phyloP scores from a whole-genome alignment of 2,113 vertebrate species.

The Canis aureus region DNA sequence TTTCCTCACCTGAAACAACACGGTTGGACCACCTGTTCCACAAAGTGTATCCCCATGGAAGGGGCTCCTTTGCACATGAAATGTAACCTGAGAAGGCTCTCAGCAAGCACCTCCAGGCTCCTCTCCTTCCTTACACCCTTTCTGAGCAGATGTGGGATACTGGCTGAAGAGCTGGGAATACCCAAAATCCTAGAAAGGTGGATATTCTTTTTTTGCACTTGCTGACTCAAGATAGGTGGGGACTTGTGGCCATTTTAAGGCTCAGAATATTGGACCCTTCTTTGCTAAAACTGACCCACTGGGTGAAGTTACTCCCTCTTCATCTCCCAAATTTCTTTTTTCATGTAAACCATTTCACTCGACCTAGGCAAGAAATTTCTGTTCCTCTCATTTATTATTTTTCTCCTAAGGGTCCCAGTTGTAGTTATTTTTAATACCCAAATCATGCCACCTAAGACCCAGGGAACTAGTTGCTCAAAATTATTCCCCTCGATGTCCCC shows the following conservation, averaged over 20 bases:
- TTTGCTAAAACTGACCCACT: background rate
- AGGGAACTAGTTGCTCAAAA: background rate
- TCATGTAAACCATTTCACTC: background rate
- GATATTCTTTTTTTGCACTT: background rate
- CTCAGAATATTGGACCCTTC: background rate
- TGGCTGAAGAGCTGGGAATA: background rate
- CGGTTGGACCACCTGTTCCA: background rate
- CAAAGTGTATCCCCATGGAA: background rate
- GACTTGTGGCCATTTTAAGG: background rate
- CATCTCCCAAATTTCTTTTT: background rate
- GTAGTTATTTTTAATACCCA: background rate
- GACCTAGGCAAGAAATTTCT: background rate
- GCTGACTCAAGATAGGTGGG: background rate
- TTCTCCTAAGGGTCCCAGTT: background rate
- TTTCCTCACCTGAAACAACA: background rate
- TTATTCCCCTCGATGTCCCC: too few species aligned
- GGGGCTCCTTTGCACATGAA: background rate
- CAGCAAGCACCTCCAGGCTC: background rate
- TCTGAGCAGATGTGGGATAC: background rate
- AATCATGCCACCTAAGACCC: background rate
- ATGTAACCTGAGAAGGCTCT: background rate
- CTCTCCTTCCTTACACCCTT: background rate
- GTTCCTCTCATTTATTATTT: background rate
- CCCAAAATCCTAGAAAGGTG: fast-evolving
- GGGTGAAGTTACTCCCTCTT: background rate